Percentiles rank a stretch among this genome's conserved stretches.
phyloP scores from a whole-genome alignment of 2,888 invertebrate genomes.

The Macrosiphum euphorbiae region DNA sequence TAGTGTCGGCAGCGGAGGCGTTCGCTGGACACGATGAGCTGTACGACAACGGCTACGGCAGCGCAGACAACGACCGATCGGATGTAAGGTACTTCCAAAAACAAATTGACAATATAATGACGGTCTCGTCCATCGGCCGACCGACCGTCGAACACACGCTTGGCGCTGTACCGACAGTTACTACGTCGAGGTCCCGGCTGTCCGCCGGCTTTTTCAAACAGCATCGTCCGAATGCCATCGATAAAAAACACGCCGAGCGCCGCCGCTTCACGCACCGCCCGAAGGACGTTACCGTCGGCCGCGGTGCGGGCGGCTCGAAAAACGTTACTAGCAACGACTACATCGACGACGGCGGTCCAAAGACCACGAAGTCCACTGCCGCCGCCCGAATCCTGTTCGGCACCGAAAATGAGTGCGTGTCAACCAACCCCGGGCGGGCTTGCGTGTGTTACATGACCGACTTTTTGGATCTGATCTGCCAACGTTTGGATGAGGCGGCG shows the following conservation, averaged over 20 bases:
- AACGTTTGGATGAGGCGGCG: neutral
- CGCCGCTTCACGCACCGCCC: neutral
- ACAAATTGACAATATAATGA: neutral
- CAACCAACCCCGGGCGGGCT: slow-evolving; percentile 7
- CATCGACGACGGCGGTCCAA: neutral
- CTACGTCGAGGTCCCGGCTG: neutral
- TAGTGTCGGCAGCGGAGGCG: neutral
- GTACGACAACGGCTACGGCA: neutral
- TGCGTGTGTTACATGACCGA: slow-evolving; percentile 32
- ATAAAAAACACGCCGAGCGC: neutral
- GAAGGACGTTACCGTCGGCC: neutral
- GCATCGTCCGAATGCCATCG: neutral
- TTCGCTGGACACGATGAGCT: neutral
- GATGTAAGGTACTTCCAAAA: neutral
- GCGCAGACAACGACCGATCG: neutral
- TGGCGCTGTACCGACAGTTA: neutral
- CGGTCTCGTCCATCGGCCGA: neutral
- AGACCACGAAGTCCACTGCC: too few relatives aligned
- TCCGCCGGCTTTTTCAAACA: neutral
- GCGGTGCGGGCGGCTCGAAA: neutral
- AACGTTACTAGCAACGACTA: neutral
- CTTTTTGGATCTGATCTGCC: slow-evolving; percentile 12
- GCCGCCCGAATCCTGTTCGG: neutral
- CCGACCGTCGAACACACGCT: too few relatives aligned
- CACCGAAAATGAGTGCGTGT: neutral